phyloP scores from a whole-genome alignment of 2,888 invertebrate species.

The Archips crataeganus region DNA sequence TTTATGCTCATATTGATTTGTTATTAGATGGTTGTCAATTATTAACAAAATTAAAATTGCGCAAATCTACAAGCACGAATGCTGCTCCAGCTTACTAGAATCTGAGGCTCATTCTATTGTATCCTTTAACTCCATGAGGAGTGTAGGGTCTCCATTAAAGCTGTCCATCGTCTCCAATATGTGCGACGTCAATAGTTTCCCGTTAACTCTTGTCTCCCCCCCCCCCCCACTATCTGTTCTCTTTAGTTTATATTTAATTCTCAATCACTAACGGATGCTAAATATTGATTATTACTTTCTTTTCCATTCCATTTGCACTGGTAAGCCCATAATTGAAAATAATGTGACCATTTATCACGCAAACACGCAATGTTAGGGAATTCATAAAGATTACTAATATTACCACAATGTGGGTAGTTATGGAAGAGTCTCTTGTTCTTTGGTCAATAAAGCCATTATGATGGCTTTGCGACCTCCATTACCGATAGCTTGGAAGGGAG shows the following conservation, averaged over 20 bases:
- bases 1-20: too few relatives aligned
- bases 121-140: too few relatives aligned
- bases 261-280: background rate
- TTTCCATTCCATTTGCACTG: background rate
- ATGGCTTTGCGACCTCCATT: constrained; percentile 66
- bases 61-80: too few relatives aligned
- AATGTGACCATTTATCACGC: constrained; percentile 12
- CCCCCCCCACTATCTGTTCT: too few relatives aligned
- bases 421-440: constrained; percentile 29
- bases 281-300: background rate
- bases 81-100: too few relatives aligned
- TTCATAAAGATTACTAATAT: constrained; percentile 23
- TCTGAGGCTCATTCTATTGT: too few relatives aligned
- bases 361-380: constrained; percentile 5
- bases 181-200: too few relatives aligned
- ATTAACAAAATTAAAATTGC: too few relatives aligned
- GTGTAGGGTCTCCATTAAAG: too few relatives aligned
- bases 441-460: constrained; percentile 76
- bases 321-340: constrained; percentile 11
- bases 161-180: too few relatives aligned
- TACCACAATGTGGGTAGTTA: constrained; percentile 12
- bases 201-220: too few relatives aligned
- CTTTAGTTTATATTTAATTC: background rate
- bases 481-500: constrained; percentile 57
- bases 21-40: too few relatives aligned